Evolutionary conservation across 2,113 vertebrate genomes (phyloP), one percentile per base, ranked within the genome.

Genomic region (Megaceryle torquata): DNA sequence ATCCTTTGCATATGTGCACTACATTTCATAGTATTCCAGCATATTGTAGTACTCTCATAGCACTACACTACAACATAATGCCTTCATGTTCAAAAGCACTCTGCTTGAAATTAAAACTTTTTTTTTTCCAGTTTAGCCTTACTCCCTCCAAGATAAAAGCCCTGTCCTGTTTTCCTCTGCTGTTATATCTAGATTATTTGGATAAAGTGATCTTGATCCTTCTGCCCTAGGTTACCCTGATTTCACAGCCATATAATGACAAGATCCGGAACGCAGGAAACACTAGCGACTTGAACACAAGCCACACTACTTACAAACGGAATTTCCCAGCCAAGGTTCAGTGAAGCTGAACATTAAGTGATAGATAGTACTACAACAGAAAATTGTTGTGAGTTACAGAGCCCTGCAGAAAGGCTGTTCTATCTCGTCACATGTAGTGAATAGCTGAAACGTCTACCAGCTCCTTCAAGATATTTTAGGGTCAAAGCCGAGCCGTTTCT

Each of bases 291-390:
- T 11, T 1, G 46, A 89, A 93, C 93, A 97, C 93, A 95, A 93
- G 89, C 78, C 85, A 56, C 6, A 4, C 83, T 90, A 82, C 93
- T 95, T 88, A 92, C 78, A 96, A 94, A 96, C 91, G 88, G 90
- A 86, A 68, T 96, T 95, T 95, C 96, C 93, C 93, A 96, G 95
- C 82, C 4, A 84, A 91, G 92, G 84, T 79, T 94, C 96, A 96
- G 82, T 87, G 92, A 88, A 93, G 97, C 93, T 82, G 91, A 97
- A 96, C 96, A 51, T 79, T 78, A 91, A 95, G 74, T 64, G 74
- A 54, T 86, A 97, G 74, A 54, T 86, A 97, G 96, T 95, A 96
- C 93, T 93, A 96, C 79, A 81, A 92, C 89, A 82, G 91, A 93
- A 95, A 96, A 97, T 50, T 63, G 85, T 60, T 78, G 80, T 1